Percentiles rank a stretch among this genome's conserved stretches.
These are phyloP conservation scores for Knipowitschia caucasica DNA, from an alignment of 2,797 vertebrate genomes.

Conservation along the genomic window DNA sequence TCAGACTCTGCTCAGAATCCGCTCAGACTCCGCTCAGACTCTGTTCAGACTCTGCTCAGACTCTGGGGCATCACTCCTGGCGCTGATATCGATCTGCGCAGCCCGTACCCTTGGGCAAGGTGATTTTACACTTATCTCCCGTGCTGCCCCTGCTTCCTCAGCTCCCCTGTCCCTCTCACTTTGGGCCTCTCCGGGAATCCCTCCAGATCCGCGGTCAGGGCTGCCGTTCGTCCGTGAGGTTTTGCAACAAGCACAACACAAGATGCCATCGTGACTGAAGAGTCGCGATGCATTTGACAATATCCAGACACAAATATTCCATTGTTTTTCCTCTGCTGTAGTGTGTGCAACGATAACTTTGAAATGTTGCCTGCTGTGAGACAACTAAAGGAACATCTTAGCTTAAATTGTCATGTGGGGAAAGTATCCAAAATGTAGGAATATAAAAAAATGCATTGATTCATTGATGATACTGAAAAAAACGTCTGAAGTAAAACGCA, in stretches of 20 bases:
- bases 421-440: too few species aligned
- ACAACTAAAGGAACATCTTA: too few species aligned
- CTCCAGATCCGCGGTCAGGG: slow-evolving; percentile 51
- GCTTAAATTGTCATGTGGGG: too few species aligned
- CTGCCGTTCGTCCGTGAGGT: slow-evolving; percentile 38
- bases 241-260: slow-evolving; percentile 2
- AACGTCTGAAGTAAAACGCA: too few species aligned
- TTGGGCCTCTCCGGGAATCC: slow-evolving; percentile 42
- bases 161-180: slow-evolving; percentile 45
- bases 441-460: too few species aligned
- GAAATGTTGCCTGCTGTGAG: too few species aligned
- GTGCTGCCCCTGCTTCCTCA: slow-evolving; percentile 21
- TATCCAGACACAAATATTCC: too few species aligned
- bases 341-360: too few species aligned
- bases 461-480: too few species aligned
- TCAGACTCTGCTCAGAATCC: slow-evolving; percentile 1
- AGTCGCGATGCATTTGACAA: too few species aligned
- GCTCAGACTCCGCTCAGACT: too few species aligned
- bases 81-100: slow-evolving; percentile 69
- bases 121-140: slow-evolving; percentile 68
- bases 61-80: slow-evolving; percentile 62
- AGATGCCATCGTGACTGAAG: not conserved
- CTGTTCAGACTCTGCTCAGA: slow-evolving; percentile 23
- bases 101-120: slow-evolving; percentile 73
- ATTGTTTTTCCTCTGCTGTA: too few species aligned